phyloP scores from a whole-genome alignment of 2,113 vertebrate genomes.

The Tupaia chinensis region DNA sequence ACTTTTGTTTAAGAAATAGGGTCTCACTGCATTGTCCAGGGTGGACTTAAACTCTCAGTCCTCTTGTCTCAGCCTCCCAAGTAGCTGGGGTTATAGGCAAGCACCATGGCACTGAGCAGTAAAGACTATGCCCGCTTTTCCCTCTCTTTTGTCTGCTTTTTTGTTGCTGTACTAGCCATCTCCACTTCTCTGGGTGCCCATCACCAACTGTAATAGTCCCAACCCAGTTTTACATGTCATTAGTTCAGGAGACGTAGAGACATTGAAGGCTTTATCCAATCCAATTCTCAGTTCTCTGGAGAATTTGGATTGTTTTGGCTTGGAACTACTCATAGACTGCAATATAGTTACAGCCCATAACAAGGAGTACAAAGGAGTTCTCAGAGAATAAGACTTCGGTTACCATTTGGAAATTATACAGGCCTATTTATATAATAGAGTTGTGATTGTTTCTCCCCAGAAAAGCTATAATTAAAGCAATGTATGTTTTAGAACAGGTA shows the following conservation, averaged over 20 bases:
- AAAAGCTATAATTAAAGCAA: constrained; percentile 45
- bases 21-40: too few relatives aligned
- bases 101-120: too few relatives aligned
- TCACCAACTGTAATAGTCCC: background rate
- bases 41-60: too few relatives aligned
- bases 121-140: background rate
- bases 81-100: too few relatives aligned
- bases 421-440: background rate
- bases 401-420: background rate
- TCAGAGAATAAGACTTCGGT: background rate
- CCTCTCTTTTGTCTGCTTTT: background rate
- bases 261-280: background rate
- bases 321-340: background rate
- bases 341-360: background rate
- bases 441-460: background rate
- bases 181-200: background rate
- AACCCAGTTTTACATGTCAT: background rate
- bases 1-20: background rate
- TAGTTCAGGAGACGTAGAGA: background rate
- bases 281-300: background rate
- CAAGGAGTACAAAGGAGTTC: background rate
- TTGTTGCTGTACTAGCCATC: background rate
- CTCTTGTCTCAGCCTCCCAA: too few relatives aligned
- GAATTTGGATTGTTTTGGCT: background rate
- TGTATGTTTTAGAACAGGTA: background rate